These are phyloP conservation scores for Azemiops feae DNA, from an alignment of 2,113 vertebrate species.

Conservation along the genomic window DNA sequence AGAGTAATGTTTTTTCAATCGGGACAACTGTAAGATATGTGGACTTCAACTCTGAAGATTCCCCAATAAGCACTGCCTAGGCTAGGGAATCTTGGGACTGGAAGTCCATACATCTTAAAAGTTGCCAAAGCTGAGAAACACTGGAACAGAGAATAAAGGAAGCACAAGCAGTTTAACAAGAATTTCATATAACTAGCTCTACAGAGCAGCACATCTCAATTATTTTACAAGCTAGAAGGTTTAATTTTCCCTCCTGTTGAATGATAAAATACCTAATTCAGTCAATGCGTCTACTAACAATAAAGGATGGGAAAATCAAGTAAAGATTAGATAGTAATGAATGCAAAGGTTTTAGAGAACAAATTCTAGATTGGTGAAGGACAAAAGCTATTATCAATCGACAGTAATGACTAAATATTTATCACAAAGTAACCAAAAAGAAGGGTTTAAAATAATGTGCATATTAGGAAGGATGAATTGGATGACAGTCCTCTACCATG, in stretches of 20 bases:
- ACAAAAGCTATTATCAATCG: slow-evolving; percentile 41
- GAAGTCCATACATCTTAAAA: neutral
- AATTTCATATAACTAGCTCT: slow-evolving; percentile 52
- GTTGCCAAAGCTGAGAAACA: neutral
- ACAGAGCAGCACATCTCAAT: slow-evolving; percentile 41
- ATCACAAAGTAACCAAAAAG: slow-evolving; percentile 18
- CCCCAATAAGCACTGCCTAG: neutral
- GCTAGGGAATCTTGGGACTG: neutral
- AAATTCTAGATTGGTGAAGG: slow-evolving; percentile 52
- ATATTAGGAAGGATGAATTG: slow-evolving; percentile 60
- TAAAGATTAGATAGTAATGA: slow-evolving; percentile 27
- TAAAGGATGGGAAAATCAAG: slow-evolving; percentile 32
- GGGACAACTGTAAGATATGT: neutral
- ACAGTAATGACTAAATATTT: slow-evolving; percentile 40
- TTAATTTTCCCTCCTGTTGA: slow-evolving; percentile 44
- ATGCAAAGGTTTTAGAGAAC: slow-evolving; percentile 42
- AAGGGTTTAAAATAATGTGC: slow-evolving; percentile 54
- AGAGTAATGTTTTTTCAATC: neutral
- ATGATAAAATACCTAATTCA: slow-evolving; percentile 53
- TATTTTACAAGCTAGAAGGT: slow-evolving; percentile 44
- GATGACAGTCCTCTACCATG: slow-evolving; percentile 50
- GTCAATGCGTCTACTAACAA: slow-evolving; percentile 37
- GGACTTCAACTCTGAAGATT: neutral
- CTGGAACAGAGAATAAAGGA: neutral
- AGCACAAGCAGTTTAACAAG: slow-evolving; percentile 24